Base-by-base conservation (phyloP, 2,113 vertebrate genomes). In the Etia nguti region DNA sequence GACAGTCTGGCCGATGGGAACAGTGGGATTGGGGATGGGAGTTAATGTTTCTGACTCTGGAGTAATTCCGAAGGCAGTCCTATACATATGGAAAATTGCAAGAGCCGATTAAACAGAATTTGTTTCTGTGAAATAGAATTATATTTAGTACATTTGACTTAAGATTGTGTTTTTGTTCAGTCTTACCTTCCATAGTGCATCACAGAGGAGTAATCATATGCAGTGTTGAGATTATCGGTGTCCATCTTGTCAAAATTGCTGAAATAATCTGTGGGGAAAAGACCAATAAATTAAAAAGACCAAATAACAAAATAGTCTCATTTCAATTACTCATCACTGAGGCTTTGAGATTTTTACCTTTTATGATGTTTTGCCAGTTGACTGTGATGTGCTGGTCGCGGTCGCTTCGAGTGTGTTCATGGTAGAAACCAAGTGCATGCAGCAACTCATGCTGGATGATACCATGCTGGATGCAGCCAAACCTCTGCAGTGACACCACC, bases 341-440 rank as follows among this genome's bases (percentile, higher is more conserved):
- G 55, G 2, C 6, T 9, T 11, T 12, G 12, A 52, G 46, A 16
- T 20, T 41, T 91, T 93, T 82, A 96, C 95, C 1, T 3, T 79
- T 0, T 0, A 7, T 0, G 20, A 97, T 26, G 79, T 96, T 95
- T 0, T 91, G 2, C 93, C 90, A 93, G 89, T 89, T 70, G 93
- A 96, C 92, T 7, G 1, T 84, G 80, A 97, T 7, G 7, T 96
- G 85, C 1, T 79, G 0, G 87, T 96, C 95, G 1, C 95, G 92
- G 92, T 96, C 93, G 5, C 83, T 89, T 3, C 95, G 93, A 1
- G 52, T 94, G 73, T 97, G 96, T 29, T 97, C 95, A 11, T 96
- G 95, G 86, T 94, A 86, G 90, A 96, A 96, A 20, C 96, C 96
- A 22, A 97, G 41, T 0, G 90, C n/a, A 13, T 96, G 96, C 38